phyloP scores from a whole-genome alignment of 1,140 invertebrate species.

The Neotoxoptera formosana region DNA sequence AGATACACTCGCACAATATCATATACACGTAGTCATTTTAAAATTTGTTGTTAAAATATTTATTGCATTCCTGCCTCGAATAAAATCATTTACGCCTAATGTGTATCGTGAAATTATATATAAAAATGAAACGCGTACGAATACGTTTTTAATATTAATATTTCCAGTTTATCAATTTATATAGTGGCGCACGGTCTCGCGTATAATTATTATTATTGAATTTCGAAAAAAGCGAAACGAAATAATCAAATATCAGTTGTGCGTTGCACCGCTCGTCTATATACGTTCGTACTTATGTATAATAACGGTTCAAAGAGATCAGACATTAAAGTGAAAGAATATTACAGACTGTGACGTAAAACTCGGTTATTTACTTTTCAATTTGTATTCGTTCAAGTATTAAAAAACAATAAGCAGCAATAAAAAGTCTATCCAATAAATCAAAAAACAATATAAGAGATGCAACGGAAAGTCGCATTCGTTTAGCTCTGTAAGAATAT shows the following conservation, averaged over 20 bases:
- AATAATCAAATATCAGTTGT: neutral
- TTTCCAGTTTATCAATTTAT: neutral
- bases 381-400: neutral
- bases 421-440: conserved; percentile 7
- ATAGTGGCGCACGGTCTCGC: neutral
- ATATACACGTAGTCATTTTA: neutral
- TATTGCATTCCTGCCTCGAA: neutral
- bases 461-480: neutral
- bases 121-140: neutral
- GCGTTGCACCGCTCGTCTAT: too few species aligned
- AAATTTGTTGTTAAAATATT: neutral
- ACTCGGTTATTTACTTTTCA: neutral
- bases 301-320: conserved; percentile 23
- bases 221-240: neutral
- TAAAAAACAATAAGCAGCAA: conserved; percentile 37
- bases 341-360: neutral
- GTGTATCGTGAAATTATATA: neutral
- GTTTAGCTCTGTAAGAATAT: neutral
- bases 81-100: neutral
- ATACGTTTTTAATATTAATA: neutral
- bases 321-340: conserved; percentile 25
- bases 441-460: conserved; percentile 35
- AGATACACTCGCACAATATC: too few species aligned
- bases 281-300: neutral
- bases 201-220: neutral